phyloP scores from a whole-genome alignment of 2,113 vertebrate species.

The Gallinago jamesoni region DNA sequence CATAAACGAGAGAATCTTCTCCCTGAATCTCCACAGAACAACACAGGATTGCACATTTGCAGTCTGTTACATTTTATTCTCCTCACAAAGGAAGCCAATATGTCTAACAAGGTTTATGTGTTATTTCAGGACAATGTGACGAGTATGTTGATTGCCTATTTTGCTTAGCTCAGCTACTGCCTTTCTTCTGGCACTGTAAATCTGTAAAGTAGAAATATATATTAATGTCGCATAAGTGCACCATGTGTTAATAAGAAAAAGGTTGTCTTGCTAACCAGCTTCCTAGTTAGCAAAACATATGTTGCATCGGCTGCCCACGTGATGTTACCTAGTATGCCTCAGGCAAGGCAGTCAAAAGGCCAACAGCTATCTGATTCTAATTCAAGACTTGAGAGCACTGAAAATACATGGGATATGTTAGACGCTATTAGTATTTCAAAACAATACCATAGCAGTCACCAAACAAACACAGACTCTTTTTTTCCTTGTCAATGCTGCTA shows the following conservation, averaged over 20 bases:
- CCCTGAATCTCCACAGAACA: background rate
- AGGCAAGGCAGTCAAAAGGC: constrained; percentile 56
- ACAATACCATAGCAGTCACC: constrained; percentile 39
- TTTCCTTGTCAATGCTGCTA: background rate
- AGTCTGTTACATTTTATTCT: background rate
- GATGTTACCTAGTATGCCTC: constrained; percentile 32
- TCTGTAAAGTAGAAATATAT: constrained; percentile 33
- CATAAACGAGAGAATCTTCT: background rate
- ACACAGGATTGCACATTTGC: background rate
- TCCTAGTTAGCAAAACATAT: constrained; percentile 50
- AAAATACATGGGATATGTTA: constrained; percentile 48
- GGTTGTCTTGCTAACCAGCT: constrained; percentile 37
- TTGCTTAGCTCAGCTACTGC: constrained; percentile 41
- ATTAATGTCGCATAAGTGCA: constrained; percentile 19
- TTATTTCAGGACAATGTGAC: background rate
- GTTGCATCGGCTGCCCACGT: constrained; percentile 27
- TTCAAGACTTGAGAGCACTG: constrained; percentile 48
- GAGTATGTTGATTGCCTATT: background rate
- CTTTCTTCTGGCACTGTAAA: constrained; percentile 27
- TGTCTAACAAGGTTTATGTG: background rate
- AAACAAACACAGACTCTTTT: background rate
- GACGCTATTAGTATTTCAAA: constrained; percentile 40
- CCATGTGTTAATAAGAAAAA: constrained; percentile 52
- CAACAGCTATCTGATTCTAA: constrained; percentile 65
- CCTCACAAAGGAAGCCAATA: background rate